Evolutionary conservation across 2,113 vertebrate species (phyloP), one percentile per base, ranked within the genome.

Genomic region (Maccullochella peelii): DNA sequence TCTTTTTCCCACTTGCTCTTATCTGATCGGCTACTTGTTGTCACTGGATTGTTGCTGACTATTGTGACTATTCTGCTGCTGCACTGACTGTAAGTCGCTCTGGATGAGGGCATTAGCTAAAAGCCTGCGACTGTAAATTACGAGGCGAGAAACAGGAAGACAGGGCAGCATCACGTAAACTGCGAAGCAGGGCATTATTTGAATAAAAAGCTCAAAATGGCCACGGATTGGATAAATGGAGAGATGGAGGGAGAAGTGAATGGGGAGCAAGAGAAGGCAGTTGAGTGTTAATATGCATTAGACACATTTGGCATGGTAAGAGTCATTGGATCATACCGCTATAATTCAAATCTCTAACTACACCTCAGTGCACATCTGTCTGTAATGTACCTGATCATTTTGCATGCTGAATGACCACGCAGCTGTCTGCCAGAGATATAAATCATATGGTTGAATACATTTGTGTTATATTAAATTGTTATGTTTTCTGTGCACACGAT

Each of bases 91-190:
- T 27, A 42, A 47, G 67, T 62, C 6, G 4, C 73, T 68, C 52
- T 52, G 42, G 16, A 74, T 74, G 38, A 77, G 15, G 20, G 25
- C 77, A 83, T 86, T 75, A 40, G 77, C 86, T 87, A 88, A 87
- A 83, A 78, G 77, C 62, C 73, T 80, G 75, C 23, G 63, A 80
- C 52, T 71, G 73, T 85, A 82, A 83, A 83, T 85, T 77, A 73
- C 27, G 40, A 80, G 69, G 62, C 0, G 8, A 49, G 63, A 71
- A 74, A 84, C 11, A 27, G 15, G n/a, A 82, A 75, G 58, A 77
- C 25, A 21, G n/a, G 9, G 77, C 27, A 30, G 42, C 59, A 18
- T 62, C n/a, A 68, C 4, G 2, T 76, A 79, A 79, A 85, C 33
- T 15, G 8, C 12, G 6, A 23, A 44, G 58, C 58, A 16, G n/a